Evolutionary conservation across 1,140 invertebrate species (phyloP).

Genomic region (Caenorhabditis briggsae): DNA sequence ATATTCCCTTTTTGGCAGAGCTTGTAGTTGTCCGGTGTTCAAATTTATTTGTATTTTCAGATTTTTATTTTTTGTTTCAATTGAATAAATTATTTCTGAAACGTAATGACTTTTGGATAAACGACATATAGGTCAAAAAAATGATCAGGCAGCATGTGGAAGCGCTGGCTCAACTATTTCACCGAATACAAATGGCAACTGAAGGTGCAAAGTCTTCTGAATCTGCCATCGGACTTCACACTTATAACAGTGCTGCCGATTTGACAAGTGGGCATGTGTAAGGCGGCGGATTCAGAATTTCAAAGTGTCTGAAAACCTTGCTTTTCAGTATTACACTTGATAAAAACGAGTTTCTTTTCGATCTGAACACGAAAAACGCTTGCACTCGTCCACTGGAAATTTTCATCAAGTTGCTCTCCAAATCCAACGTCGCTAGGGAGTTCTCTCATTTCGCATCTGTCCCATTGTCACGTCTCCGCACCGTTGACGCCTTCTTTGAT

Average conservation of each 20-base stretch:
- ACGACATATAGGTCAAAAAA: background rate
- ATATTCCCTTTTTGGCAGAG: slow-evolving; percentile 28
- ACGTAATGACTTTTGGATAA: background rate
- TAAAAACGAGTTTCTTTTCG: slow-evolving; percentile 49
- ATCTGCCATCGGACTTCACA: slow-evolving; percentile 18
- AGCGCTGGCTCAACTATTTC: background rate
- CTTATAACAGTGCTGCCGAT: slow-evolving; percentile 47
- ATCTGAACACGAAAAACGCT: slow-evolving; percentile 42
- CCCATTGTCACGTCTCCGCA: slow-evolving; percentile 35
- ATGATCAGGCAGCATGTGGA: background rate
- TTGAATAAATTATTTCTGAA: background rate
- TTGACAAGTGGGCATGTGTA: slow-evolving; percentile 38
- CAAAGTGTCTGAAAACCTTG: background rate
- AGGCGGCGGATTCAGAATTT: background rate
- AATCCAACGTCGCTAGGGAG: slow-evolving; percentile 13
- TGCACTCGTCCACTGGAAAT: slow-evolving; percentile 42
- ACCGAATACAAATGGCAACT: background rate
- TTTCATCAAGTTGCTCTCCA: slow-evolving; percentile 26
- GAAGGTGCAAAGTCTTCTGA: slow-evolving; percentile 8
- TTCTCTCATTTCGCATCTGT: slow-evolving; percentile 25
- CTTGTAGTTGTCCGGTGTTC: slow-evolving; percentile 50
- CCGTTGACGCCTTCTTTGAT: slow-evolving; percentile 27
- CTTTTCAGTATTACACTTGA: slow-evolving; percentile 30
- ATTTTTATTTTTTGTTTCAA: background rate
- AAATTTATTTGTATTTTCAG: slow-evolving; percentile 10